Conservation (phyloP, 2,797 vertebrate genomes). For the Acestrorhynchus altus region DNA sequence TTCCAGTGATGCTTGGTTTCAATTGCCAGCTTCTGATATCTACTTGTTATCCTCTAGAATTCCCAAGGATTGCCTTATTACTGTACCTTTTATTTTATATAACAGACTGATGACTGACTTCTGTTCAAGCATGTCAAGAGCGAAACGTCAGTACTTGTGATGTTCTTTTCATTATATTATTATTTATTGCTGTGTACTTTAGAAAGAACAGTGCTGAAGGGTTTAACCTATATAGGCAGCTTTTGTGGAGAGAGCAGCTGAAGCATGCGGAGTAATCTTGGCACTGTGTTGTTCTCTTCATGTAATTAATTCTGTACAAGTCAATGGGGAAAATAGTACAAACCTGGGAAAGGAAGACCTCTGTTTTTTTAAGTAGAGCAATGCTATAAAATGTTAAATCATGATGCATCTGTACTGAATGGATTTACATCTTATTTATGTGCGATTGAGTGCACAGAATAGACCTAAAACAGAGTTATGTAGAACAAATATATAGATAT, state of each 20-base stretch:
- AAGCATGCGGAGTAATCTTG: background rate
- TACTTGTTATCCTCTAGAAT: background rate
- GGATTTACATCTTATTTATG: background rate
- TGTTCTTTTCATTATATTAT: background rate
- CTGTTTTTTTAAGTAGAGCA: background rate
- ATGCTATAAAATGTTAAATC: background rate
- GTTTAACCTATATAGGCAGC: slow-evolving; percentile 12
- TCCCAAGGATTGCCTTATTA: slow-evolving; percentile 5
- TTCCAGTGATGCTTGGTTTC: slow-evolving; percentile 20
- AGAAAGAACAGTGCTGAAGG: background rate
- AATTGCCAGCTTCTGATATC: slow-evolving; percentile 7
- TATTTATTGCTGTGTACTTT: slow-evolving; percentile 6
- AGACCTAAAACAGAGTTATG: too few relatives aligned
- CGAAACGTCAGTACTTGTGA: slow-evolving; percentile 5
- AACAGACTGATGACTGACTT: slow-evolving; percentile 4
- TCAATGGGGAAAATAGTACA: background rate
- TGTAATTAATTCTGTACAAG: slow-evolving; percentile 22
- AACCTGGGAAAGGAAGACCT: slow-evolving; percentile 1
- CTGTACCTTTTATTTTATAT: slow-evolving; percentile 2
- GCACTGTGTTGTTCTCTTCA: background rate
- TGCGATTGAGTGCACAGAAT: background rate
- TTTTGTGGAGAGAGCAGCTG: slow-evolving; percentile 17
- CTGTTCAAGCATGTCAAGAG: slow-evolving; percentile 29
- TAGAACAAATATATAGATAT: too few relatives aligned
- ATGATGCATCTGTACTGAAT: background rate